Percentiles rank a stretch among this genome's conserved stretches.
These are phyloP conservation scores for Protonibea diacanthus DNA, from an alignment of 2,797 vertebrate genomes.

Conservation along the genomic window DNA sequence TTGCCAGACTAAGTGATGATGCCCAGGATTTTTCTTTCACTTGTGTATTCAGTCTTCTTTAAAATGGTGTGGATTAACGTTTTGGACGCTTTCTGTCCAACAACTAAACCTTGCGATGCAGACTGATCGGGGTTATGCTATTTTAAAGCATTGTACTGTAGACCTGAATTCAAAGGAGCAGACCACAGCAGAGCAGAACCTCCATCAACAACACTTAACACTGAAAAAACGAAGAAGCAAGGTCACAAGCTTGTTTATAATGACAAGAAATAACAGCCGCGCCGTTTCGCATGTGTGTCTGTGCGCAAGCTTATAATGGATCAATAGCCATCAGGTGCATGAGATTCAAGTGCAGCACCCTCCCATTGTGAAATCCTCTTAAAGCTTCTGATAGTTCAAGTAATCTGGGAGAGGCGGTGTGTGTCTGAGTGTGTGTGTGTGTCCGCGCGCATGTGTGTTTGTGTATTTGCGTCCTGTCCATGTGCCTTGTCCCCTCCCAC, in stretches of 20 bases:
- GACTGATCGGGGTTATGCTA: neutral
- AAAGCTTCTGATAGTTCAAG: slow-evolving; percentile 75
- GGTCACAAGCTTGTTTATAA: slow-evolving; percentile 45
- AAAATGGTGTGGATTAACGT: slow-evolving; percentile 20
- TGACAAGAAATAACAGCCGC: slow-evolving; percentile 31
- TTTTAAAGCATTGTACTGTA: slow-evolving; percentile 8
- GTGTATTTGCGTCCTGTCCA: slow-evolving; percentile 57
- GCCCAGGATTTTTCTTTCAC: neutral
- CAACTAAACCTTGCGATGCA: slow-evolving; percentile 11
- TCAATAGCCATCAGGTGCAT: slow-evolving; percentile 79
- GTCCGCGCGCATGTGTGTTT: slow-evolving; percentile 11
- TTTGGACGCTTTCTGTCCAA: slow-evolving; percentile 17
- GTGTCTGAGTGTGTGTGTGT: slow-evolving; percentile 24
- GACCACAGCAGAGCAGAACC: neutral
- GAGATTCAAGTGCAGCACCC: slow-evolving; percentile 69
- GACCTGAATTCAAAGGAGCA: slow-evolving; percentile 7
- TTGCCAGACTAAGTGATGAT: slow-evolving; percentile 1
- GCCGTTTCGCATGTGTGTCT: slow-evolving; percentile 40
- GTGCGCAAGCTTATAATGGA: slow-evolving; percentile 61
- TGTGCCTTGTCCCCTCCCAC: slow-evolving; percentile 66
- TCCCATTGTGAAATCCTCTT: slow-evolving; percentile 78
- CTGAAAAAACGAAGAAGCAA: slow-evolving; percentile 40
- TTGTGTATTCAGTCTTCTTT: slow-evolving; percentile 14
- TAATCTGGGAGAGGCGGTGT: slow-evolving; percentile 72
- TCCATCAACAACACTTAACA: neutral